These are phyloP conservation scores for Phragmatobia fuliginosa DNA, from an alignment of 2,888 invertebrate species.

Conservation along the genomic window DNA sequence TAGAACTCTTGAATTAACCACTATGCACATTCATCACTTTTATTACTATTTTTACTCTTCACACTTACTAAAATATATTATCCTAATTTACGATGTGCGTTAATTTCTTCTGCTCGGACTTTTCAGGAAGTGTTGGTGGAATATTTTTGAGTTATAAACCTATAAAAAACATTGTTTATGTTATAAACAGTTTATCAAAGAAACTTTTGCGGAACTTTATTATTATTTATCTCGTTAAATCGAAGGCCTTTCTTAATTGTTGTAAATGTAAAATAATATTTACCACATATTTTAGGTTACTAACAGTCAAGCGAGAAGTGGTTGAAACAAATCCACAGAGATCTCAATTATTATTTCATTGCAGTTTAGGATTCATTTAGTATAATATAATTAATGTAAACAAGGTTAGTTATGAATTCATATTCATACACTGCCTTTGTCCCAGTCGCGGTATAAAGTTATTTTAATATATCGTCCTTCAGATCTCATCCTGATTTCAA, in stretches of 20 bases:
- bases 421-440: constrained; percentile 72
- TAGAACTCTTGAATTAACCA: constrained; percentile 29
- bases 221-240: constrained; percentile 3
- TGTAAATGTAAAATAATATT: constrained; percentile 6
- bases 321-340: constrained; percentile 2
- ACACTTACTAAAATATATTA: constrained; percentile 6
- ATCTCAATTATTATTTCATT: constrained; percentile 36
- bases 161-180: constrained; percentile 10
- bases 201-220: constrained; percentile 8
- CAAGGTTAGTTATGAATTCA: constrained; percentile 50
- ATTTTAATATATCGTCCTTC: constrained; percentile 68
- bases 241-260: constrained; percentile 11
- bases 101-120: constrained; percentile 13
- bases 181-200: constrained; percentile 12
- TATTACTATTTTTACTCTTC: constrained; percentile 7
- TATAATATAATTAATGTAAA: constrained; percentile 56
- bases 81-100: constrained; percentile 13
- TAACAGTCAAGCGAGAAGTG: background rate
- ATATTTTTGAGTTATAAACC: constrained; percentile 8
- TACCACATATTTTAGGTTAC: constrained; percentile 1
- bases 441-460: constrained; percentile 64
- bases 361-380: constrained; percentile 54
- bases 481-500: constrained; percentile 61
- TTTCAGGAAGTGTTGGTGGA: constrained; percentile 11
- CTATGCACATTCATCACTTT: constrained; percentile 18